Percentiles rank a stretch among this genome's conserved stretches.
These are phyloP conservation scores for Styela clava DNA, from an alignment of 23 tunicate species.

Conservation along the genomic window DNA sequence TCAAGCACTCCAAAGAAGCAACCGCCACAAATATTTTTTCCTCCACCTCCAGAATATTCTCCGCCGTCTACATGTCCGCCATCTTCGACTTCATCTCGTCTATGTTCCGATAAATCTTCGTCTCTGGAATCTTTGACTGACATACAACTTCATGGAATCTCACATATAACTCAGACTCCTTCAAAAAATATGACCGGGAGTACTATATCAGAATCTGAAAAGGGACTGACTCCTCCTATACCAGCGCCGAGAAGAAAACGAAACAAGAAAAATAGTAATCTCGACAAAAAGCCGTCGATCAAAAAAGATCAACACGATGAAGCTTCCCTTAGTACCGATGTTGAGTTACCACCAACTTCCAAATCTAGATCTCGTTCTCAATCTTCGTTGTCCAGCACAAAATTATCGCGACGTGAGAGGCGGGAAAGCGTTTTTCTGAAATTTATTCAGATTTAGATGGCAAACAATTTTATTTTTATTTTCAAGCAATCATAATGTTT, in stretches of 20 bases:
- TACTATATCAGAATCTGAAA: too few relatives aligned
- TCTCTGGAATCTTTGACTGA: constrained; percentile 1
- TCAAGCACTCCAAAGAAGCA: background rate
- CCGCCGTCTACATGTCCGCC: constrained; percentile 26
- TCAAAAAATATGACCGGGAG: background rate
- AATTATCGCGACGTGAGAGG: background rate
- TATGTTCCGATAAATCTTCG: background rate
- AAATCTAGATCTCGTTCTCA: background rate
- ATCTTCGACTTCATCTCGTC: constrained; percentile 3
- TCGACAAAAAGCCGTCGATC: background rate
- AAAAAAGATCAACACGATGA: background rate
- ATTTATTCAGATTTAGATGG: background rate
- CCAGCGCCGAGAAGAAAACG: background rate
- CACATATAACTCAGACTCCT: background rate
- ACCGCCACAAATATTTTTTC: constrained; percentile 20
- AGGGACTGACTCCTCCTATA: background rate
- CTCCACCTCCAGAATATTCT: constrained; percentile 21
- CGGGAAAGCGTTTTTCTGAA: constrained; percentile 14
- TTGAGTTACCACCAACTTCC: background rate
- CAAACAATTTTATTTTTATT: too few relatives aligned
- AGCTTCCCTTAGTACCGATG: background rate
- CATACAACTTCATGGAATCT: background rate
- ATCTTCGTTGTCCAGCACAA: background rate
- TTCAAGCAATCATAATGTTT: too few relatives aligned
- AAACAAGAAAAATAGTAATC: background rate